phyloP scores from a whole-genome alignment of 2,797 vertebrate species.

The Otolemur crassicaudatus region DNA sequence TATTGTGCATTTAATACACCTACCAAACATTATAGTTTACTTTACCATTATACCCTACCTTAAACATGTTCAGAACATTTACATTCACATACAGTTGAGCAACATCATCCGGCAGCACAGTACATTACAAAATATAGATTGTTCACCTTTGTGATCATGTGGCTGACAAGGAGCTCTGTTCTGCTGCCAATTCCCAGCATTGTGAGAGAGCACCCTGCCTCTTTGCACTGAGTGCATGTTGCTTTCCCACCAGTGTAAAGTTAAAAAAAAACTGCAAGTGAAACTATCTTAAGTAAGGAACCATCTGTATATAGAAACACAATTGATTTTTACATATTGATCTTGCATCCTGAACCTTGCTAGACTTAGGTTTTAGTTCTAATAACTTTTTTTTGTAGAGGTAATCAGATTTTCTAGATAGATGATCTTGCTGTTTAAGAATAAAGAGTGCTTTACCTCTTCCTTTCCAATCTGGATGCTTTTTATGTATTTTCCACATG shows the following conservation, averaged over 20 bases:
- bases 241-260: neutral
- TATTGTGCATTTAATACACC: neutral
- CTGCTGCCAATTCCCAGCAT: neutral
- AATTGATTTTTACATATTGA: neutral
- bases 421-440: neutral
- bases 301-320: neutral
- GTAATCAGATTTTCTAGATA: neutral
- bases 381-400: neutral
- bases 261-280: neutral
- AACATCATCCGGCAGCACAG: neutral
- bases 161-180: neutral
- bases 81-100: neutral
- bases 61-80: neutral
- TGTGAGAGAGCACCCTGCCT: neutral
- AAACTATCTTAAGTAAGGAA: neutral
- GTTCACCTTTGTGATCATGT: neutral
- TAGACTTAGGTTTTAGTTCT: slow-evolving; percentile 23
- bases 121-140: neutral
- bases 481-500: slow-evolving; percentile 18
- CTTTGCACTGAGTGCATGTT: neutral
- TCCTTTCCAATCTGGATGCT: neutral
- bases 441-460: neutral
- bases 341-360: neutral
- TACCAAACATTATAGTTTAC: neutral
- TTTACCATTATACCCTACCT: neutral